These are phyloP conservation scores for Megamerina dolium DNA, from an alignment of 2,888 invertebrate species.

Conservation along the genomic window DNA sequence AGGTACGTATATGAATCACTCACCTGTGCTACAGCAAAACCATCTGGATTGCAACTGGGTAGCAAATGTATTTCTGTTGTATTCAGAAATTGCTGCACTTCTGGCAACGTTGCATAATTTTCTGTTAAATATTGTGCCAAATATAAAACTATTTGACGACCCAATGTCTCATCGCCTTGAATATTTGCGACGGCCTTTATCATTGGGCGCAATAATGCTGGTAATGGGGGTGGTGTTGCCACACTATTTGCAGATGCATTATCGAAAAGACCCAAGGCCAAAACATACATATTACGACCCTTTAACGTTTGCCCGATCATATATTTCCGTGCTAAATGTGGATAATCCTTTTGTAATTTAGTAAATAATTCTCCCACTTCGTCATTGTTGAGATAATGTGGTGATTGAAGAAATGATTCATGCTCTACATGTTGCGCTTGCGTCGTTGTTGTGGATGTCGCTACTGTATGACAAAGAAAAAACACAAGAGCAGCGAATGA, in stretches of 20 bases:
- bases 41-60: constrained; percentile 96
- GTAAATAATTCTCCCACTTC: constrained; percentile 61
- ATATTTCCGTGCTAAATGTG: constrained; percentile 63
- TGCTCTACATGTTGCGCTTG: constrained; percentile 19
- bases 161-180: constrained; percentile 90
- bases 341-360: constrained; percentile 58
- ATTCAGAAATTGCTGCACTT: constrained; percentile 60
- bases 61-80: constrained; percentile 87
- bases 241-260: constrained; percentile 50
- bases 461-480: no score
- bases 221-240: constrained; percentile 2
- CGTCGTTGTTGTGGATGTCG: not conserved
- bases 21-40: constrained; percentile 77
- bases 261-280: constrained; percentile 55
- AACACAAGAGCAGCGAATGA: no score
- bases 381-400: constrained; percentile 64
- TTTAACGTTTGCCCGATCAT: constrained; percentile 78
- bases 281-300: constrained; percentile 65
- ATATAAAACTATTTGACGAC: constrained; percentile 74
- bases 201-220: constrained; percentile 66
- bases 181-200: constrained; percentile 92
- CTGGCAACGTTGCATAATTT: constrained; percentile 61
- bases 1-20: no score
- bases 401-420: constrained; percentile 34
- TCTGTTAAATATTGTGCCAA: constrained; percentile 75